Percentiles rank a stretch among this genome's conserved stretches.
Evolutionary conservation across 53 echinoderm and acorn worm genomes (phyloP).

Genomic region (Temnopleurus reevesii): DNA sequence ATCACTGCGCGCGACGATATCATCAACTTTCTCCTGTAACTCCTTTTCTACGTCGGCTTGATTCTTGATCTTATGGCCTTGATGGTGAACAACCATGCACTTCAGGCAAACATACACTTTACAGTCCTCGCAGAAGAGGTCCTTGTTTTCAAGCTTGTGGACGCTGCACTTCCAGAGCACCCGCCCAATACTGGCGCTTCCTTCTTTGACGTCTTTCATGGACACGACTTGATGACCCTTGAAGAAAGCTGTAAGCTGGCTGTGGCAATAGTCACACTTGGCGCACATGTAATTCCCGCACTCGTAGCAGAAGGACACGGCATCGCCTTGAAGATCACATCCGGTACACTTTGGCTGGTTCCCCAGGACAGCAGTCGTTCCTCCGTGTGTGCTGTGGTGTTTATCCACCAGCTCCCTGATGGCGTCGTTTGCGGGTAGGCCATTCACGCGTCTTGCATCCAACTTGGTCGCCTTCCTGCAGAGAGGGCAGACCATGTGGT

Average conservation of each 20-base stretch:
- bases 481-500: neutral
- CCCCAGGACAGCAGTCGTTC: neutral
- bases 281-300: neutral
- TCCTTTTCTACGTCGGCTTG: neutral
- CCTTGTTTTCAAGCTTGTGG: constrained; percentile 37
- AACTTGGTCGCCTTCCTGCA: neutral
- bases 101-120: neutral
- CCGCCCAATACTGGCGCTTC: neutral
- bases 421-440: neutral
- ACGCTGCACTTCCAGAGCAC: neutral
- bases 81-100: constrained; percentile 6
- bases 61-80: constrained; percentile 2
- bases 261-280: neutral
- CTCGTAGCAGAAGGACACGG: neutral
- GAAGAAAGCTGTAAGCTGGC: neutral
- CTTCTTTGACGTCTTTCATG: neutral
- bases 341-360: neutral
- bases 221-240: neutral
- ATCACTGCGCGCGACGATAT: neutral
- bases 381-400: neutral
- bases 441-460: neutral
- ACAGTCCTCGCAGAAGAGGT: constrained; percentile 36
- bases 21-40: neutral
- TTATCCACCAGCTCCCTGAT: neutral
- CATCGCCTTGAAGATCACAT: neutral